Evolutionary conservation across 2,888 invertebrate species (phyloP), one percentile per base, ranked within the genome.

Genomic region (Enchytraeus crypticus): DNA sequence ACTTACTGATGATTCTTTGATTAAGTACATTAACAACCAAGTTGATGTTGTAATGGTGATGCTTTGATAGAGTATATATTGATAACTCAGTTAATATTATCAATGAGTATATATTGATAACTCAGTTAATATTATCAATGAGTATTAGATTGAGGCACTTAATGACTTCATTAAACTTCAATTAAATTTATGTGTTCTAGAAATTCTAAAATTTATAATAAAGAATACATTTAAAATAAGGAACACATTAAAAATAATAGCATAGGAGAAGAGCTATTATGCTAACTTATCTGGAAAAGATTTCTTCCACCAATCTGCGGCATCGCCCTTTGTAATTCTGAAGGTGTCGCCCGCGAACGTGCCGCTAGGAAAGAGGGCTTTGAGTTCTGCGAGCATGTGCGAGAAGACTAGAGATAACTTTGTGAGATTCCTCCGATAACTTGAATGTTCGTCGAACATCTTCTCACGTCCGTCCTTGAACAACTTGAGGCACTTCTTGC

Each of bases 401-500:
- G 95, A 96, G 82, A 98, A 98, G 70, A 97, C 96, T 75, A 98
- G 85, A 81, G 96, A 96, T 51, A 97, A 85, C 83, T 97, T 98
- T 56, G 95, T 98, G 74, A 99, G 82, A 81, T 95, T 95, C 71
- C 97, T 84, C 68, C 98, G 84, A 75, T 92, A 95, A 74, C 91
- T 90, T 0, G 90, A 90, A 71, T 89, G 88, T 80, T 97, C 97
- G 73, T 97, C 96, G 80, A 93, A 97, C 92, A 99, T 81, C 92
- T 92, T 92, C 73, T 96, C 95, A 75, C 95, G 95, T 60, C 95
- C 95, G 79, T 97, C 96, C 75, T 97, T 97, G 79, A 99, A 98
- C 65, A 98, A 83, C 81, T 95, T 95, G 66, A 96, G 92, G 57
- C 96, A 93, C 81, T 96, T 93, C 81, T 98, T 98, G 83, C 97